Conservation (phyloP, 2,797 vertebrate genomes). For the Aplochiton taeniatus region DNA sequence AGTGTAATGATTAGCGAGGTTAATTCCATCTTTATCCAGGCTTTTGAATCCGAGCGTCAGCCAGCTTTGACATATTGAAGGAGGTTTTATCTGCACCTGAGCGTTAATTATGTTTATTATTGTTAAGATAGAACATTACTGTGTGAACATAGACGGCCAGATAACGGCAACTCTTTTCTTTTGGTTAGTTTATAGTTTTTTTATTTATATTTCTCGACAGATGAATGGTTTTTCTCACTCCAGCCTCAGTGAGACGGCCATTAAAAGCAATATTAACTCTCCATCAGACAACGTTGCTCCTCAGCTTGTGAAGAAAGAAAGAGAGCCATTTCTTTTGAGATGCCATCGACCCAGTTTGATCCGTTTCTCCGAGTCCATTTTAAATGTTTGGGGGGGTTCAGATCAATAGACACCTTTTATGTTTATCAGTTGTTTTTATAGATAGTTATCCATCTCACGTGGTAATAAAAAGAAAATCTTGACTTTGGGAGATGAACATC, state of each 20-base stretch:
- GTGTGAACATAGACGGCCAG: too few species aligned
- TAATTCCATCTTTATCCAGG: constrained; percentile 64
- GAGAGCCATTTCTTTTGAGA: constrained; percentile 40
- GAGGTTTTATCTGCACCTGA: constrained; percentile 43
- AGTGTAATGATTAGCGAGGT: constrained; percentile 64
- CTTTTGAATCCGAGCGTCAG: constrained; percentile 67
- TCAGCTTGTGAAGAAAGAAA: background rate
- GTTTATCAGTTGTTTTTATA: constrained; percentile 31
- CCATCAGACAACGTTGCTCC: too few species aligned
- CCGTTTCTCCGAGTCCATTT: too few species aligned
- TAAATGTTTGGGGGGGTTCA: too few species aligned
- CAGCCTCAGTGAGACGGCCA: too few species aligned
- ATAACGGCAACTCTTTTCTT: too few species aligned
- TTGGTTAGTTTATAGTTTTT: too few species aligned
- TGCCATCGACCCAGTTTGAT: constrained; percentile 38
- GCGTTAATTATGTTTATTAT: too few species aligned
- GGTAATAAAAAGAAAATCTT: constrained; percentile 16
- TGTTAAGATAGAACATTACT: too few species aligned
- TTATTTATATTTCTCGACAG: too few species aligned
- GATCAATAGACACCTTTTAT: background rate
- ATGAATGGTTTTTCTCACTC: too few species aligned
- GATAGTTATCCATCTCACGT: constrained; percentile 32
- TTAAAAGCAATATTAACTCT: too few species aligned
- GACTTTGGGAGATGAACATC: constrained; percentile 4
- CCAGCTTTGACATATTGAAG: constrained; percentile 46